These are phyloP conservation scores for Naja naja DNA, from an alignment of 2,113 vertebrate genomes.

Conservation along the genomic window DNA sequence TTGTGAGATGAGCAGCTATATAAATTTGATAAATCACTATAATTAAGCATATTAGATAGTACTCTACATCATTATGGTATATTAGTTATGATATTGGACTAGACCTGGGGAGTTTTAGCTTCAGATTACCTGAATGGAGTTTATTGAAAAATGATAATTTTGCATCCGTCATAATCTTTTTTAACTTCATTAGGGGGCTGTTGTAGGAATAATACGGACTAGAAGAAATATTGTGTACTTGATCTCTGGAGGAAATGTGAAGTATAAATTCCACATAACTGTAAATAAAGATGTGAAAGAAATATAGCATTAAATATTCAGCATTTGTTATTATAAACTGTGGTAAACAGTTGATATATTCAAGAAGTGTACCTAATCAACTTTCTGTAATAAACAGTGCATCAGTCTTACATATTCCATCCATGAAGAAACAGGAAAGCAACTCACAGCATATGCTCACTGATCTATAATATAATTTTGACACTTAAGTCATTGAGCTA, in stretches of 20 bases:
- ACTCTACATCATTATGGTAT: neutral
- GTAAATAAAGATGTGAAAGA: neutral
- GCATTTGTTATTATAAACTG: neutral
- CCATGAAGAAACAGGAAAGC: neutral
- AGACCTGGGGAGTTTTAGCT: neutral
- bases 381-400: neutral
- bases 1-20: neutral
- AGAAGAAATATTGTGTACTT: neutral
- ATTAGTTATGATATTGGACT: neutral
- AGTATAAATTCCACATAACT: neutral
- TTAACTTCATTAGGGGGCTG: neutral
- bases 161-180: neutral
- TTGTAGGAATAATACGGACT: neutral
- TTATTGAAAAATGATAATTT: neutral
- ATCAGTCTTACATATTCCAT: neutral
- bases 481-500: neutral
- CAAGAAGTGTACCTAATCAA: neutral
- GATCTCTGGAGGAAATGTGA: neutral
- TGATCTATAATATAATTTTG: neutral
- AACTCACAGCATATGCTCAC: neutral
- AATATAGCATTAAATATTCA: neutral
- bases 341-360: neutral
- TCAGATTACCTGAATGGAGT: neutral
- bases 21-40: neutral
- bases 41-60: neutral